Evolutionary conservation across 2,113 vertebrate species (phyloP).

Genomic region (Campylomormyrus numenius): DNA sequence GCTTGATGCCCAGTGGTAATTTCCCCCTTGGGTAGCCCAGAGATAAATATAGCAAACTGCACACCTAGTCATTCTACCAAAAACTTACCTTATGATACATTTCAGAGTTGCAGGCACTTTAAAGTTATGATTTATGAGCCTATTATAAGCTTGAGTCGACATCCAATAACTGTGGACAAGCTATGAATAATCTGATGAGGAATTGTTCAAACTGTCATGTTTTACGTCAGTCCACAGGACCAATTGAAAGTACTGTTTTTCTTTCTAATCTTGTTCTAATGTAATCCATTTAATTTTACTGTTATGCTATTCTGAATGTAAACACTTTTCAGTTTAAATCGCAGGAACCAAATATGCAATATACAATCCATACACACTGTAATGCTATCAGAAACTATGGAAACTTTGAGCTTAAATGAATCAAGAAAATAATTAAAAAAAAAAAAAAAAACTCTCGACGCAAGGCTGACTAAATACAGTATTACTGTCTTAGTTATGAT

Average conservation of each 20-base stretch:
- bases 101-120: constrained; percentile 21
- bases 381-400: neutral
- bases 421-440: neutral
- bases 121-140: constrained; percentile 26
- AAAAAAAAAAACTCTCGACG: neutral
- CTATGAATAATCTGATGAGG: constrained; percentile 24
- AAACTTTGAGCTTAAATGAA: neutral
- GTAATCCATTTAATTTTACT: neutral
- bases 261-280: neutral
- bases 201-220: constrained; percentile 18
- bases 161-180: constrained; percentile 31
- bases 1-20: constrained; percentile 9
- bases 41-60: constrained; percentile 25
- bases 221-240: constrained; percentile 13
- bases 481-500: neutral
- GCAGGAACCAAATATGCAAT: neutral
- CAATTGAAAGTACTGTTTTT: neutral
- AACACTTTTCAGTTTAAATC: neutral
- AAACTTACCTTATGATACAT: constrained; percentile 24
- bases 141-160: constrained; percentile 27
- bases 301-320: neutral
- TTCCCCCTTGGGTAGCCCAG: constrained; percentile 10
- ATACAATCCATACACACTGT: neutral
- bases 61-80: constrained; percentile 14
- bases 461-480: neutral